These are phyloP conservation scores for Hirtodrosophila confusa DNA, from an alignment of 2,888 invertebrate genomes.

Conservation along the genomic window DNA sequence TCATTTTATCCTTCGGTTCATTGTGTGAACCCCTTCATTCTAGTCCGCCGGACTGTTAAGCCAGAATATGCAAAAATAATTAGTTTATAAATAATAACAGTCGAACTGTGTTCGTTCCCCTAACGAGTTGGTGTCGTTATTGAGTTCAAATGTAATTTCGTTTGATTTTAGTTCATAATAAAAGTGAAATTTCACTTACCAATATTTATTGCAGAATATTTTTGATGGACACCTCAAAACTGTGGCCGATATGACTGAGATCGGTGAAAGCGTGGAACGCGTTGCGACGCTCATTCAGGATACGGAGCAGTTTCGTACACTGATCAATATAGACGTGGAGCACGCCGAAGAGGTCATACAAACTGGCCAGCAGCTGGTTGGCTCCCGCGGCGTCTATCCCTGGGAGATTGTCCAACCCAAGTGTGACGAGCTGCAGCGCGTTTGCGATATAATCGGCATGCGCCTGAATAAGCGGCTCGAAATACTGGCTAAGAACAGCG, in stretches of 20 bases:
- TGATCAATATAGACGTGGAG: slow-evolving; percentile 92
- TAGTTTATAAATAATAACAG: no score
- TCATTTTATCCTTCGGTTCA: no score
- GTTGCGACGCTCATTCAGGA: slow-evolving; percentile 92
- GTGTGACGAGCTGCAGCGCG: slow-evolving; percentile 95
- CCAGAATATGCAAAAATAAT: no score
- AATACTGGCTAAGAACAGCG: slow-evolving; percentile 92
- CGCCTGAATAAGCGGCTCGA: slow-evolving; percentile 90
- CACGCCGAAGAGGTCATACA: slow-evolving; percentile 92
- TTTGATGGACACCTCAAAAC: slow-evolving; percentile 92
- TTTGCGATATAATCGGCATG: slow-evolving; percentile 92
- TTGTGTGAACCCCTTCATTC: no score
- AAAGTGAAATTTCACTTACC: no score
- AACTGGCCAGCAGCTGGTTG: slow-evolving; percentile 91
- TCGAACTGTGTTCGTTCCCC: no score
- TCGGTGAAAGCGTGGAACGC: slow-evolving; percentile 93
- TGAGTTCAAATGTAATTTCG: no score
- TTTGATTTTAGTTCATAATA: no score
- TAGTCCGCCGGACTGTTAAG: no score
- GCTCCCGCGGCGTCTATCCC: slow-evolving; percentile 92
- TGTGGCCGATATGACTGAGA: slow-evolving; percentile 93
- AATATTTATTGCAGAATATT: slow-evolving; percentile 85
- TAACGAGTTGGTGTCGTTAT: no score
- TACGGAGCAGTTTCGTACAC: slow-evolving; percentile 90
- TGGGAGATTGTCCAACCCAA: slow-evolving; percentile 97